Evolutionary conservation across 2,797 vertebrate genomes (phyloP), one percentile per base, ranked within the genome.

Genomic region (Macropodus opercularis): DNA sequence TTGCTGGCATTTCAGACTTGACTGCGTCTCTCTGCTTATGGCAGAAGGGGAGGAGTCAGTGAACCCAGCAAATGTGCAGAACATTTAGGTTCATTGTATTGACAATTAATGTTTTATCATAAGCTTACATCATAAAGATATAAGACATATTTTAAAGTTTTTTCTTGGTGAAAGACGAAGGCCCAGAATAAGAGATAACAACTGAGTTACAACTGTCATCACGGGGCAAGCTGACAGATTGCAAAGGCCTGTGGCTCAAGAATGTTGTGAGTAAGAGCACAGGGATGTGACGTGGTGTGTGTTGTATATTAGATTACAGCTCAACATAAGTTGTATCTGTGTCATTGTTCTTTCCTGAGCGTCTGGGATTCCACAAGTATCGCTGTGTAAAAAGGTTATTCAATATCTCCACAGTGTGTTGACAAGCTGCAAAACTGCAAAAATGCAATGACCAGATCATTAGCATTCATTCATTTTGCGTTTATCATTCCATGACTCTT

Each of bases 231-330:
- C 48, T 8, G 41, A 68, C 66, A 69, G 44, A 24, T 74, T 48
- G 70, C 62, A 21, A 48, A 43, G 58, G 52, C 60, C 72, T 48
- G 54, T 60, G 77, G 83, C 72, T 69, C 69, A 80, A 66, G 87
- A 89, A 89, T 88, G 81, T 24, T 35, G 67, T 83, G 77, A 85
- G 75, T 77, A 69, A 77, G 67, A 75, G 60, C 77, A 50, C 46
- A 5, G 39, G 73, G 80, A 58, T 26, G 23, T 70, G 82, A 79
- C 42, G 14, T 65, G 66, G 66, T 44, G 58, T 60, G 22, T 40
- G 64, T 56, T 58, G 72, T 81, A 63, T 81, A 88, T 90, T 88
- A 79, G 76, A 88, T 88, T 87, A 89, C 58, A 23, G 57, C 72
- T 61, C 71, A 63, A 26, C 50, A 68, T 66, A 62, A 69, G 74